Base-by-base conservation (phyloP, 2,113 vertebrate species). In the Chaetodon auriga region DNA sequence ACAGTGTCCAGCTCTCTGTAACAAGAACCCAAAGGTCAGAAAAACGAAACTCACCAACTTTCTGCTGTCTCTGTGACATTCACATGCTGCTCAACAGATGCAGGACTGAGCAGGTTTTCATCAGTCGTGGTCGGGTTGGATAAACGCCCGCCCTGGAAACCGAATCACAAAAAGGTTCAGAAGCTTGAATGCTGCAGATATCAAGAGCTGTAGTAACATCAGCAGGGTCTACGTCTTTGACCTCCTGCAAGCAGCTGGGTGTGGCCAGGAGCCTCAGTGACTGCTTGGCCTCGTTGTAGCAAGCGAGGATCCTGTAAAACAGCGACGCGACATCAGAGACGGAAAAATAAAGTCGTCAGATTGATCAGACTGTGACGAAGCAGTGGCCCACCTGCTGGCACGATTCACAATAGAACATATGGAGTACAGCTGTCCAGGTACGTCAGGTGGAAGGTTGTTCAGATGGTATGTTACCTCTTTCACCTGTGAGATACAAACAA, bases 361-460 rank as follows among this genome's bases (percentile, higher is more conserved):
- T 6, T 55, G 12, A 46, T 30, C 35, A 36, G 8, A 70, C 25
- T 21, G 43, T 2, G 11, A 61, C 16, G 14, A 49, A 43, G 25
- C 13, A 7, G 19, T 0, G 46, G 49, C 81, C 87, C 68, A 95
- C 95, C 95, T 95, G 89, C 84, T 90, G 45, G 94, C 95, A 53
- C 85, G 87, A 25, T 75, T 91, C 69, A 95, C 83, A 30, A 93
- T 25, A 7, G 92, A 92, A 41, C 71, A 19, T 45, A 96, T 35
- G 3, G 95, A 95, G 81, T 92, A 95, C 6, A 38, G 55, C 85
- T 95, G 93, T 19, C 94, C 91, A 1, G 90, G 90, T 16, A 90
- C 38, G n/a, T 95, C 94, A 2, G 95, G 95, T 12, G 94, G 95
- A 73, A 95, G 95, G 66, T 74, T 94, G 60, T 88, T 89, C 74